phyloP scores from a whole-genome alignment of 2,888 invertebrate species.

The Erpobdella octoculata region DNA sequence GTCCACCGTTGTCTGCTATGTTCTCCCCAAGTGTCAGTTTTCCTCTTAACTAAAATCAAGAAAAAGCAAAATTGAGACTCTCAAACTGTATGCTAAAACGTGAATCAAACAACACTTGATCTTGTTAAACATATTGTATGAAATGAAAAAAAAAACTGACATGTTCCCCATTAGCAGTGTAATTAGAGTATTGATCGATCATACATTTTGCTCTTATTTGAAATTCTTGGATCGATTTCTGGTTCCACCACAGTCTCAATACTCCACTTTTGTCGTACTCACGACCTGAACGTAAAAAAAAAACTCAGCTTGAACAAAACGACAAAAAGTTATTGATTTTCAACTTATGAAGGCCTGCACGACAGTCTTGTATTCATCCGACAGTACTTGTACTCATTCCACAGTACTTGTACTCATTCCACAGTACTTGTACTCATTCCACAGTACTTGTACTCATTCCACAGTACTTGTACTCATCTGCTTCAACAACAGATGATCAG shows the following conservation, averaged over 20 bases:
- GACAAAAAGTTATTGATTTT: no score
- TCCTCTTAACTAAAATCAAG: constrained; percentile 63
- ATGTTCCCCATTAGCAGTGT: constrained; percentile 54
- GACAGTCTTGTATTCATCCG: no score
- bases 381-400: no score
- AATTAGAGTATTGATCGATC: constrained; percentile 77
- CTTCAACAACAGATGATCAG: no score
- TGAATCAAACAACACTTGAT: background rate
- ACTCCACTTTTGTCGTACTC: constrained; percentile 93
- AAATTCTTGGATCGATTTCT: constrained; percentile 77
- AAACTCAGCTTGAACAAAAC: no score
- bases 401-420: no score
- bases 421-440: no score
- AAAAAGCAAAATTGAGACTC: no score
- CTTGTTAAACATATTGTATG: background rate
- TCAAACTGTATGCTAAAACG: background rate
- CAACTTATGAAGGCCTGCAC: no score
- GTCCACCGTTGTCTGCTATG: constrained; percentile 87
- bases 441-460: no score
- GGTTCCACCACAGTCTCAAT: constrained; percentile 94
- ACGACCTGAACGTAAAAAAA: constrained; percentile 59
- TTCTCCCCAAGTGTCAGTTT: constrained; percentile 89
- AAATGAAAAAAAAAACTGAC: constrained; percentile 34
- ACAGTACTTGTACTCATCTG: no score
- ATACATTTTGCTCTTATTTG: constrained; percentile 80